These are phyloP conservation scores for Meriones psammophilus DNA, from an alignment of 2,797 vertebrate species.

Conservation along the genomic window DNA sequence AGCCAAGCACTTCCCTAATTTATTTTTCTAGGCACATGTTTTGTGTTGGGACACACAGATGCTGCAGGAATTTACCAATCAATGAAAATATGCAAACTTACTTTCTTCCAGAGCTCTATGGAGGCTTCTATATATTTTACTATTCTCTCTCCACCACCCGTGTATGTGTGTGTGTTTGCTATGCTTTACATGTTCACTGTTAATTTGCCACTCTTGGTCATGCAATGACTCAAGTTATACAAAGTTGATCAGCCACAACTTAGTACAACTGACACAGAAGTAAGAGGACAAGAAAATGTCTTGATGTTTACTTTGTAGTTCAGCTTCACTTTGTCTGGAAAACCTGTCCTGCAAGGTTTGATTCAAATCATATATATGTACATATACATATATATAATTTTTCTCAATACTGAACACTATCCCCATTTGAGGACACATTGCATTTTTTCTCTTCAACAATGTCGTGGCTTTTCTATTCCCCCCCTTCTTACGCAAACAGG, in stretches of 20 bases:
- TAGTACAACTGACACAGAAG: constrained; percentile 68
- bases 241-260: constrained; percentile 72
- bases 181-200: constrained; percentile 26
- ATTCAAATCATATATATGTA: neutral
- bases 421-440: neutral
- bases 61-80: constrained; percentile 74
- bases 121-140: constrained; percentile 48
- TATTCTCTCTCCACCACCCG: neutral
- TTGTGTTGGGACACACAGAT: constrained; percentile 69
- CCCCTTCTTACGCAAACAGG: neutral
- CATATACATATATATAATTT: neutral
- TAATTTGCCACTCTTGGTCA: constrained; percentile 72
- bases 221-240: constrained; percentile 77
- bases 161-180: neutral
- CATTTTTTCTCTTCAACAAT: neutral
- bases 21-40: constrained; percentile 73
- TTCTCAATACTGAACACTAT: neutral
- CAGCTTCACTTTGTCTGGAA: constrained; percentile 71
- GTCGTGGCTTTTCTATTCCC: too few relatives aligned
- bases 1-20: constrained; percentile 67
- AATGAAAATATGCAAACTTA: constrained; percentile 67
- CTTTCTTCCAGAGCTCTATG: neutral
- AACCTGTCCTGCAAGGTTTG: constrained; percentile 29
- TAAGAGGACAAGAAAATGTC: neutral
- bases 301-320: constrained; percentile 64